Evolutionary conservation across 2,797 vertebrate species (phyloP), one percentile per base, ranked within the genome.

Genomic region (Tenualosa ilisha): DNA sequence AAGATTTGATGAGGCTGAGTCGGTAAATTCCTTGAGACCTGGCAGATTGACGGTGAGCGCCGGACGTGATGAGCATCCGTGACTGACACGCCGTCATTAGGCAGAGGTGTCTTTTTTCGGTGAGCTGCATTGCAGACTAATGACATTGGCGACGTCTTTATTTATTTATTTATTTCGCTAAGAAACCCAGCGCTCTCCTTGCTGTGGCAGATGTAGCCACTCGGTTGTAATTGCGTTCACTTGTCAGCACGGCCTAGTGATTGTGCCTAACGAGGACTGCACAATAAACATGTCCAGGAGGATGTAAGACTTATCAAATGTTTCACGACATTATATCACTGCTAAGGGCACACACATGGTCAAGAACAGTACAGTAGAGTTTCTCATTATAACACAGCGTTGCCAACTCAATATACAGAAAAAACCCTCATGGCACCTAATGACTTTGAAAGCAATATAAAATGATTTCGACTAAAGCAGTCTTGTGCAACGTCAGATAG

Each of bases 51-150:
- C 15, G 40, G 72, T 22, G 72, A 79, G 40, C 6, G 7, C 5
- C 40, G 7, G 40, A 79, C 72, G 37, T 79, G 72, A 46, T 43
- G 37, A 46, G 72, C 20, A 46, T 79, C 68, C 5, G 12, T 87
- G 86, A 88, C 65, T 87, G 85, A 85, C 86, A 88, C 43, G 53
- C 49, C 72, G 86, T 89, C 83, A 85, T 90, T 90, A 85, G 51
- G 54, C 75, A 6, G 31, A 72, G 87, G 26, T 81, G 81, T 84
- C 84, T 56, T 56, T 56, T 51, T 51, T 81, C 53, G 40, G 83
- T 50, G 85, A 72, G 82, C 88, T 84, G 54, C 54, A 54, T 51
- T 51, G 51, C 79, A 84, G 85, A 87, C 84, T 84, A 86, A 85
- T 82, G 86, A 81, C 50, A 37, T 20, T 43, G 83, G 53, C 49